phyloP scores from a whole-genome alignment of 1,140 invertebrate species.

The Condylostylus longicornis region DNA sequence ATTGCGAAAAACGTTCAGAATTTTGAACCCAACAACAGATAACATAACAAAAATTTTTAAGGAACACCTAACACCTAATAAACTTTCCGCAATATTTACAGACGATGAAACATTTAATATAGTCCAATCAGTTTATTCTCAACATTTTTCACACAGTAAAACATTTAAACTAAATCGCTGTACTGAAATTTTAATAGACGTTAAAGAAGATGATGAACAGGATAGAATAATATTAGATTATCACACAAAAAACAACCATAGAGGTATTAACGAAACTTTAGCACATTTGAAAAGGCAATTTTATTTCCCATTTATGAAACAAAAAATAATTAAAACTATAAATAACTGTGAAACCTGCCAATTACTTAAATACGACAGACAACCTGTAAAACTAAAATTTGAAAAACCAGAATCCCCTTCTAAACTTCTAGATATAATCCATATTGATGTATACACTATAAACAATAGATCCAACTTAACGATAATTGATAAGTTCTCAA shows the following conservation, averaged over 20 bases:
- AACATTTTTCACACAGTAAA: too few species aligned
- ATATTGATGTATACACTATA: slow-evolving; percentile 4
- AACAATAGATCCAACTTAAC: slow-evolving; percentile 4
- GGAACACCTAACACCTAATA: too few species aligned
- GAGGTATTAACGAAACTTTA: slow-evolving; percentile 6
- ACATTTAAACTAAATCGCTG: too few species aligned
- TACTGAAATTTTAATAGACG: slow-evolving; percentile 3
- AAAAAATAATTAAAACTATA: slow-evolving; percentile 1
- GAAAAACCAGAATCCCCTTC: slow-evolving; percentile 7
- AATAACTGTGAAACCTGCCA: slow-evolving; percentile 5
- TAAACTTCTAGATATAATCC: slow-evolving; percentile 4
- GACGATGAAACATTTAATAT: too few species aligned
- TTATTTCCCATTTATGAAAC: slow-evolving; percentile 4
- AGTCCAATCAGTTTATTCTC: too few species aligned
- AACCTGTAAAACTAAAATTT: not conserved
- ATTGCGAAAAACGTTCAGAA: too few species aligned
- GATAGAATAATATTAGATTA: not conserved
- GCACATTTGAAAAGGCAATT: slow-evolving; percentile 2
- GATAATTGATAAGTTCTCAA: slow-evolving; percentile 10
- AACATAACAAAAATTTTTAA: too few species aligned
- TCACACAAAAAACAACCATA: slow-evolving; percentile 5
- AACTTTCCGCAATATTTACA: too few species aligned
- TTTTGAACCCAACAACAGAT: too few species aligned
- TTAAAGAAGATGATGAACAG: slow-evolving; percentile 1
- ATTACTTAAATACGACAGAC: too few species aligned